Evolutionary conservation across 2,797 vertebrate species (phyloP).

Genomic region (Gobionotothen gibberifrons): DNA sequence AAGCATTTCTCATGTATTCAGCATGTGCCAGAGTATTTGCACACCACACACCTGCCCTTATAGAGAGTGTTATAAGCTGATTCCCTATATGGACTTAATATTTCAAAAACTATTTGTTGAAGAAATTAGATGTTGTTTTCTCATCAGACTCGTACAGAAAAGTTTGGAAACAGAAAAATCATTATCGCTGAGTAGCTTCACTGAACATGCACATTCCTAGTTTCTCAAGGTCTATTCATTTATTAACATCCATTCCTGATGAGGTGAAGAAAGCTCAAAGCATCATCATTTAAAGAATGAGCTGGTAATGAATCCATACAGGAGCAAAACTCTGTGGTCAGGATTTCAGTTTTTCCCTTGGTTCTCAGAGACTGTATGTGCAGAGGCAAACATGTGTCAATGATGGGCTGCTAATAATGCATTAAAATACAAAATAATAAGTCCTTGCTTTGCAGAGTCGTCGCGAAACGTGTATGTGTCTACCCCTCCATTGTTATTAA

Average conservation of each 20-base stretch:
- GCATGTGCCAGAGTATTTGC: no score
- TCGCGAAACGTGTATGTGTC: neutral
- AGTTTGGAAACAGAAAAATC: neutral
- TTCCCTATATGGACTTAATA: no score
- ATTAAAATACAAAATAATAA: constrained; percentile 6
- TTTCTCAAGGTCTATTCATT: constrained; percentile 27
- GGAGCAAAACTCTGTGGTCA: neutral
- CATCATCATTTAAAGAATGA: constrained; percentile 32
- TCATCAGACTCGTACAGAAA: constrained; percentile 1
- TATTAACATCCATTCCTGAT: constrained; percentile 30
- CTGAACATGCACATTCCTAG: neutral
- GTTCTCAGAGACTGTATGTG: neutral
- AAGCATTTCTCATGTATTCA: no score
- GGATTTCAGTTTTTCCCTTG: neutral
- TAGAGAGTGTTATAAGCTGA: no score
- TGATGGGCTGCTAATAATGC: neutral
- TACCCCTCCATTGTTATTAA: neutral
- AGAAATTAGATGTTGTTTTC: neutral
- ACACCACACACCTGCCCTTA: no score
- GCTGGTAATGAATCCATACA: constrained; percentile 23
- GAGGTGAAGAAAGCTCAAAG: constrained; percentile 22
- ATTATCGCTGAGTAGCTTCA: neutral
- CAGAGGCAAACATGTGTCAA: neutral
- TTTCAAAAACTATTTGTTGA: no score
- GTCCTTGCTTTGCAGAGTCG: neutral